Percentiles rank a stretch among this genome's conserved stretches.
Conservation (phyloP, 2,113 vertebrate species). For the Sisor rabdophorus region DNA sequence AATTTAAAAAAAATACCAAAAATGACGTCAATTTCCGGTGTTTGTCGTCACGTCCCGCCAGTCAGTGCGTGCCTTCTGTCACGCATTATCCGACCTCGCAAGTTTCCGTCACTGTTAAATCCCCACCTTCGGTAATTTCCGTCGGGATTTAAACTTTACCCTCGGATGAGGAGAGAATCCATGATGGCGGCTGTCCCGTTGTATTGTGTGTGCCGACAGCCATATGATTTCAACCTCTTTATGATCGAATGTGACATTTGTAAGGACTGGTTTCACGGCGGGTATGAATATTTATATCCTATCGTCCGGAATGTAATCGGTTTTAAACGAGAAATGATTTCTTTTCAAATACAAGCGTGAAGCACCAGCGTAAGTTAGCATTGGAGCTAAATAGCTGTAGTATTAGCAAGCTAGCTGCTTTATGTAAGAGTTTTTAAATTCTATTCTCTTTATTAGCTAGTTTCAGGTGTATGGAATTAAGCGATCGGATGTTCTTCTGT, state of each 20-base stretch:
- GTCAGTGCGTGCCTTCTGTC: neutral
- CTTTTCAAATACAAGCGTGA: neutral
- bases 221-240: slow-evolving; percentile 92
- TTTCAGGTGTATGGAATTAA: neutral
- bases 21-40: slow-evolving; percentile 2
- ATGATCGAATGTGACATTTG: slow-evolving; percentile 98
- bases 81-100: neutral
- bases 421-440: neutral
- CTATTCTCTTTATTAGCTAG: too few species aligned
- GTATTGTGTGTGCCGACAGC: slow-evolving; percentile 96
- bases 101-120: neutral
- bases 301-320: neutral
- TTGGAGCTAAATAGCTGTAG: neutral
- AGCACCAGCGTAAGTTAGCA: neutral
- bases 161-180: slow-evolving; percentile 68
- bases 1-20: too few species aligned
- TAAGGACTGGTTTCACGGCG: slow-evolving; percentile 98
- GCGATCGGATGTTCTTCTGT: too few species aligned
- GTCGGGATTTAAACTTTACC: slow-evolving; percentile 41
- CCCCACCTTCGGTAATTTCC: slow-evolving; percentile 33
- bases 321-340: neutral
- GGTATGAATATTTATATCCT: slow-evolving; percentile 66
- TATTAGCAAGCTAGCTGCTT: neutral
- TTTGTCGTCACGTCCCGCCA: neutral
- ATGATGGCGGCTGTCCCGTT: slow-evolving; percentile 87